phyloP scores from a whole-genome alignment of 1,140 invertebrate species.

The Macrosteles quadrilineatus region DNA sequence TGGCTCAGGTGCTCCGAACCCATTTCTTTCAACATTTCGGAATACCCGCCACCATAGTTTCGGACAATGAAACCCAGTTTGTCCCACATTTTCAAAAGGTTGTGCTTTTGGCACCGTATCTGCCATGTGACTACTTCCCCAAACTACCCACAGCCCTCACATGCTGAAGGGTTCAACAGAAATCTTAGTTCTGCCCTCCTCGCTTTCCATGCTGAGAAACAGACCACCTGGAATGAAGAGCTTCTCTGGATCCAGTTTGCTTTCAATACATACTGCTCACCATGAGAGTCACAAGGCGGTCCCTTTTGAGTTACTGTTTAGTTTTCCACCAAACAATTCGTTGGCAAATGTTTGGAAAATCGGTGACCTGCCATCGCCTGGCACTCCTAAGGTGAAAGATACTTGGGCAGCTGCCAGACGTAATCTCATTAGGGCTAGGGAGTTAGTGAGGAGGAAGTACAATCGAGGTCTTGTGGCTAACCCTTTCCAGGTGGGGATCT shows the following conservation, averaged over 20 bases:
- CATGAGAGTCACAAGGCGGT: constrained; percentile 11
- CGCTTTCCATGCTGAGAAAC: no score
- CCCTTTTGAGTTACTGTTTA: background rate
- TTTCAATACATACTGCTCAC: background rate
- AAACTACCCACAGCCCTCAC: no score
- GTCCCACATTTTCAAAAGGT: background rate
- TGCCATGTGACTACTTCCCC: background rate
- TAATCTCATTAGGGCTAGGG: background rate
- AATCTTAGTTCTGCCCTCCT: background rate
- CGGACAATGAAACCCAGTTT: background rate
- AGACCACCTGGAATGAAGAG: constrained; percentile 2
- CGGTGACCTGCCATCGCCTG: constrained; percentile 1
- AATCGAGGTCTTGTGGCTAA: background rate
- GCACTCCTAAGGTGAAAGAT: background rate
- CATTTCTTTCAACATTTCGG: no score
- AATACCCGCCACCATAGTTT: background rate
- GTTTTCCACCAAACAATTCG: background rate
- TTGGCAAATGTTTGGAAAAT: constrained; percentile 7
- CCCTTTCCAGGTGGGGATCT: no score
- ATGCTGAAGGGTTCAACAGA: background rate
- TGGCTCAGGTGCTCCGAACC: no score
- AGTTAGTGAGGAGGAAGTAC: background rate
- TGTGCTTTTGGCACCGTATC: no score
- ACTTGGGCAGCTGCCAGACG: background rate
- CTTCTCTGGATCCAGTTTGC: background rate